Evolutionary conservation across 2,113 vertebrate genomes (phyloP).

Genomic region (Callipepla californica): DNA sequence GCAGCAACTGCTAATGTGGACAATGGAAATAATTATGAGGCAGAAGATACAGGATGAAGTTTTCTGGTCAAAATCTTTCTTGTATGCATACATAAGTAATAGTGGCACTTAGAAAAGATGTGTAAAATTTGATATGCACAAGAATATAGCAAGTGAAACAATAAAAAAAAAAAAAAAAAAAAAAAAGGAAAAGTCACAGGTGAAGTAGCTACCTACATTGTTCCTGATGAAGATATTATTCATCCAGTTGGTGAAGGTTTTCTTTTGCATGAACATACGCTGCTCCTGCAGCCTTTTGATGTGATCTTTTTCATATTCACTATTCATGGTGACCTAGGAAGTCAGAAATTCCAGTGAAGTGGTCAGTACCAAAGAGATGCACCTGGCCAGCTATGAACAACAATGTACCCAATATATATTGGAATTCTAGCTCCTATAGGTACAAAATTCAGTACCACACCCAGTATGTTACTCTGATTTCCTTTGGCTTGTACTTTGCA

Average conservation of each 20-base stretch:
- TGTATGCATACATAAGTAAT: neutral
- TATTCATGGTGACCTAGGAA: conserved; percentile 73
- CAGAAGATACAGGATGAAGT: neutral
- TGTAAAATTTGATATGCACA: rapidly evolving
- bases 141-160: neutral
- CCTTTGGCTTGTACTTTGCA: conserved; percentile 14
- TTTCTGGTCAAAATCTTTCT: neutral
- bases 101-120: neutral
- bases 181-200: neutral
- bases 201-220: conserved; percentile 70
- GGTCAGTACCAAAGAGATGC: neutral
- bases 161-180: neutral
- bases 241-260: conserved; percentile 95
- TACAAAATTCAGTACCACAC: neutral
- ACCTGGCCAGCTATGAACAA: neutral
- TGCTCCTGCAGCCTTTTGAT: conserved; percentile 88
- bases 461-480: neutral
- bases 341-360: neutral
- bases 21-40: neutral
- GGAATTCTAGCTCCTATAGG: neutral
- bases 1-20: neutral
- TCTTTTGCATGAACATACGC: conserved; percentile 89
- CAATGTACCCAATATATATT: neutral
- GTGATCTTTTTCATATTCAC: conserved; percentile 83
- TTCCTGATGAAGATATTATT: conserved; percentile 87